These are phyloP conservation scores for Chloropsis hardwickii DNA, from an alignment of 2,113 vertebrate species.

Conservation along the genomic window DNA sequence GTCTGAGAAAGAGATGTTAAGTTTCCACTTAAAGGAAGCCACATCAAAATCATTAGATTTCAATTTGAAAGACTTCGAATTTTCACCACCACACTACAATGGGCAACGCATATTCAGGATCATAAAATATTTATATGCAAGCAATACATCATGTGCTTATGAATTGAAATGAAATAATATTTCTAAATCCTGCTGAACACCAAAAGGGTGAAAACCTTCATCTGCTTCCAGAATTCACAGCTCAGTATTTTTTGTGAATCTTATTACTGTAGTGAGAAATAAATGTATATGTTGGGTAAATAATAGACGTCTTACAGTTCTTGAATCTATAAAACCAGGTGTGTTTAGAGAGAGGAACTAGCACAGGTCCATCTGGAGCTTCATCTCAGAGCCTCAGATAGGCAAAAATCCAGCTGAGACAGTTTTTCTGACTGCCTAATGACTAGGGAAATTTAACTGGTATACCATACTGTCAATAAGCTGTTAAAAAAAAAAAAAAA, in stretches of 20 bases:
- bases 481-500: background rate
- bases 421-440: background rate
- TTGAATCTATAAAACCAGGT: background rate
- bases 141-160: background rate
- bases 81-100: background rate
- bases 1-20: background rate
- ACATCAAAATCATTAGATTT: background rate
- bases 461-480: background rate
- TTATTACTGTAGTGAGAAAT: background rate
- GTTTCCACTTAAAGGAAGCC: background rate
- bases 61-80: background rate
- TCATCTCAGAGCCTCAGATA: background rate
- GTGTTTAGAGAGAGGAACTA: background rate
- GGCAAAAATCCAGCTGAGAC: background rate
- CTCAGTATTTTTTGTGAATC: background rate
- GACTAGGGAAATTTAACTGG: background rate
- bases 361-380: background rate
- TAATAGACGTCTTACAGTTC: background rate
- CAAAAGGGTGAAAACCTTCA: background rate
- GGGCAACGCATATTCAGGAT: background rate
- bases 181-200: background rate
- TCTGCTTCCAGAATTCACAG: background rate
- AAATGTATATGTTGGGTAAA: background rate
- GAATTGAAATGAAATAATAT: background rate
- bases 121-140: background rate